phyloP scores from a whole-genome alignment of 2,888 invertebrate genomes.

The Dynastes maya region DNA sequence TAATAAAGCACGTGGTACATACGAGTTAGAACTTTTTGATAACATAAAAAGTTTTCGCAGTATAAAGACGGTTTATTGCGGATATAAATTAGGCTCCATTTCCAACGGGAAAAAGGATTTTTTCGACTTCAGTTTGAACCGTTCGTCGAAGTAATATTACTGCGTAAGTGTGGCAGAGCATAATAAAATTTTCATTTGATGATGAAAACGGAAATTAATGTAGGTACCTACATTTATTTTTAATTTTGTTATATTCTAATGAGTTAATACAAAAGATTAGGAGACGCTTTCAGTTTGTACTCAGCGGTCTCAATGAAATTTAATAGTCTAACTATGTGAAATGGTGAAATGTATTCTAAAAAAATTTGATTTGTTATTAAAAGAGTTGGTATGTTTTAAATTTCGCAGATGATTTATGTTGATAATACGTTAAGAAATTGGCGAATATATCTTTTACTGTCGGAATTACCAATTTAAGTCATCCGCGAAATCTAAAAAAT shows the following conservation, averaged over 20 bases:
- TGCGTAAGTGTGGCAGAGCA: neutral
- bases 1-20: conserved; percentile 34
- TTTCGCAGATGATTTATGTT: no score
- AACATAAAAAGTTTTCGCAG: conserved; percentile 37
- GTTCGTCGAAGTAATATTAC: conserved; percentile 9
- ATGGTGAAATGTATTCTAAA: no score
- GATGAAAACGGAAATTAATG: neutral
- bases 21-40: conserved; percentile 30
- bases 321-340: no score
- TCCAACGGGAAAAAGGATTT: conserved; percentile 9
- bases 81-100: conserved; percentile 30
- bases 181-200: neutral
- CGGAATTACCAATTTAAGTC: no score
- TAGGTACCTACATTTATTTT: neutral
- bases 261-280: no score
- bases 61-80: conserved; percentile 34
- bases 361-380: no score
- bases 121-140: conserved; percentile 20
- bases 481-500: no score
- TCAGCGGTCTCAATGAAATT: no score
- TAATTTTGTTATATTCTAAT: neutral
- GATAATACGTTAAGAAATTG: no score
- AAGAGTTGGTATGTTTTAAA: no score
- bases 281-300: no score
- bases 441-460: no score